A percentile compares a stretch with the other conserved stretches of the same genome.
Evolutionary conservation across 1,140 invertebrate species (phyloP).

Genomic region (Halotydeus destructor): DNA sequence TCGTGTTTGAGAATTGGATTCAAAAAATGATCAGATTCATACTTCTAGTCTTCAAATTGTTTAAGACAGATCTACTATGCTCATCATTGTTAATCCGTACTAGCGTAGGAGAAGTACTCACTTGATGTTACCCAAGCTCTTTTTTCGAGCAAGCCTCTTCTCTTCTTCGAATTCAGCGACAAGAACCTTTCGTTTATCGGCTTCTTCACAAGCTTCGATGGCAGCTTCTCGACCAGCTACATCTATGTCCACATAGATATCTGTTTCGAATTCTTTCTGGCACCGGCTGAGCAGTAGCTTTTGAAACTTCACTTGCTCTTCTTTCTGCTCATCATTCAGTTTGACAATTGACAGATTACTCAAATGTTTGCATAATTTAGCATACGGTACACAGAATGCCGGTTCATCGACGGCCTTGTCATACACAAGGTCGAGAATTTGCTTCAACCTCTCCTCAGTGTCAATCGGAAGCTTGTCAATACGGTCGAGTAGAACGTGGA

Average conservation of each 20-base stretch:
- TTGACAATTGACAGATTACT: constrained; percentile 18
- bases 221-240: constrained; percentile 34
- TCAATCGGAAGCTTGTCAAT: constrained; percentile 54
- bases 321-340: constrained; percentile 27
- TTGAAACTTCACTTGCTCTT: constrained; percentile 43
- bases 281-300: constrained; percentile 58
- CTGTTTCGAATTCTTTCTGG: constrained; percentile 67
- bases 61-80: too few species aligned
- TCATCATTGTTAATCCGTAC: too few species aligned
- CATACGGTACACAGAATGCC: constrained; percentile 71
- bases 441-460: constrained; percentile 48
- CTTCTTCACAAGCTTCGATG: constrained; percentile 31
- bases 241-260: constrained; percentile 25
- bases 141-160: constrained; percentile 46
- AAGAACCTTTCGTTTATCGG: constrained; percentile 41
- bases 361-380: constrained; percentile 40
- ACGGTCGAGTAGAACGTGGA: constrained; percentile 52
- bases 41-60: too few species aligned
- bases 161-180: constrained; percentile 41
- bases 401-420: constrained; percentile 89
- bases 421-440: constrained; percentile 73
- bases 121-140: constrained; percentile 66
- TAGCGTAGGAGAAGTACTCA: too few species aligned
- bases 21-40: too few species aligned
- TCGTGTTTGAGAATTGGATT: too few species aligned